A percentile compares a stretch with the other conserved stretches of the same genome.
Conservation (phyloP, 2,888 invertebrate species). For the Oxystoma pomonae region DNA sequence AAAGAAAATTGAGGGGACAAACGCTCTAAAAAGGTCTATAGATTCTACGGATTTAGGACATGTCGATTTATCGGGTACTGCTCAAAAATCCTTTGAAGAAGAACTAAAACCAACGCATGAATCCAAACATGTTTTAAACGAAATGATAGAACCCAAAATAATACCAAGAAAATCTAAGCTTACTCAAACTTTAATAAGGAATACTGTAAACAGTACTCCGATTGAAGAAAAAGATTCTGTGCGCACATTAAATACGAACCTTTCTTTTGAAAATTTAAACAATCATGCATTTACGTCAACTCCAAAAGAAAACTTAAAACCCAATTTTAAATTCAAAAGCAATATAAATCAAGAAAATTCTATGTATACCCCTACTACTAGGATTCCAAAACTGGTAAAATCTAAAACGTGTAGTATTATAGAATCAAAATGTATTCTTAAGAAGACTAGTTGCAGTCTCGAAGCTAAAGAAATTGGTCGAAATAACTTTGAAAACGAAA, state of each 20-base stretch:
- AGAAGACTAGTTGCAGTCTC: conserved; percentile 55
- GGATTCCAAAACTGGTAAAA: conserved; percentile 60
- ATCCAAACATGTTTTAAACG: no score
- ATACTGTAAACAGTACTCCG: no score
- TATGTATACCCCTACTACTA: conserved; percentile 18
- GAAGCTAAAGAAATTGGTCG: conserved; percentile 26
- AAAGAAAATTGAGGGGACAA: neutral
- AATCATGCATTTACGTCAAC: conserved; percentile 21
- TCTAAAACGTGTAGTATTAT: conserved; percentile 69
- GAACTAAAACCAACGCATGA: neutral
- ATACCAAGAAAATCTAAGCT: neutral
- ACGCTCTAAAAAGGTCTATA: neutral
- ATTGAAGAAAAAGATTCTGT: no score
- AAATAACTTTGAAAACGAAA: conserved; percentile 28
- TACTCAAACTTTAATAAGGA: no score
- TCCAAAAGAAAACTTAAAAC: conserved; percentile 19
- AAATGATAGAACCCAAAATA: neutral
- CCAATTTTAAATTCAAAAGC: no score
- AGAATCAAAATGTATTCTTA: conserved; percentile 63
- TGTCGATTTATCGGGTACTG: neutral
- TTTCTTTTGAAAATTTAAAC: neutral
- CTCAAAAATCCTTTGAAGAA: no score
- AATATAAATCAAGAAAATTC: no score
- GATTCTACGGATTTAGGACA: neutral
- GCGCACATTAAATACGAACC: neutral